A percentile compares a stretch with the other conserved stretches of the same genome.
phyloP scores from a whole-genome alignment of 2,113 vertebrate genomes.

The Taxidea taxus region DNA sequence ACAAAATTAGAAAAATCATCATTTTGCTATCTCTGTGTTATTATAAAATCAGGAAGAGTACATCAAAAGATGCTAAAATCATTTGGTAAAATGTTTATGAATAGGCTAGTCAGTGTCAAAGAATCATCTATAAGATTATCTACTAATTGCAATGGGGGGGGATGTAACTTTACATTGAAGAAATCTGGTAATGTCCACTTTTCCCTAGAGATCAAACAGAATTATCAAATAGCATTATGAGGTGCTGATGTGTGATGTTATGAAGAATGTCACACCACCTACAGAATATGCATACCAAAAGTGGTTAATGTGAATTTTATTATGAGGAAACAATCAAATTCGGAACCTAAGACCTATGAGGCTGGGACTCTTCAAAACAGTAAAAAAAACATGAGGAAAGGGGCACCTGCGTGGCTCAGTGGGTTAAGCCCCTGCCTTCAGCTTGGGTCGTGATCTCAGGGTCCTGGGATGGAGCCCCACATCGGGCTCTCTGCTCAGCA shows the following conservation, averaged over 20 bases:
- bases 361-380: not conserved
- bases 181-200: not conserved
- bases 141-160: not conserved
- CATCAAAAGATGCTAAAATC: slow-evolving; percentile 5
- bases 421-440: too few species aligned
- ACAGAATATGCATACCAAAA: not conserved
- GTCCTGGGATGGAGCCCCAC: too few species aligned
- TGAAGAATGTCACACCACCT: not conserved
- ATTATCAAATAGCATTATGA: not conserved
- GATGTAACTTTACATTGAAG: not conserved
- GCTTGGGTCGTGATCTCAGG: too few species aligned
- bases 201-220: not conserved
- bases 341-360: not conserved
- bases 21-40: not conserved
- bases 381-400: not conserved
- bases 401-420: too few species aligned
- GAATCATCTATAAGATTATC: not conserved
- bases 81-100: not conserved
- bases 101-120: not conserved
- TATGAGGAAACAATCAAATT: not conserved
- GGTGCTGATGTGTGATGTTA: not conserved
- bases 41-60: not conserved
- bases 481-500: too few species aligned
- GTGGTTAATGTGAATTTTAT: not conserved
- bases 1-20: not conserved